Conservation (phyloP, 2,888 invertebrate species). For the Andricus quercusramuli region DNA sequence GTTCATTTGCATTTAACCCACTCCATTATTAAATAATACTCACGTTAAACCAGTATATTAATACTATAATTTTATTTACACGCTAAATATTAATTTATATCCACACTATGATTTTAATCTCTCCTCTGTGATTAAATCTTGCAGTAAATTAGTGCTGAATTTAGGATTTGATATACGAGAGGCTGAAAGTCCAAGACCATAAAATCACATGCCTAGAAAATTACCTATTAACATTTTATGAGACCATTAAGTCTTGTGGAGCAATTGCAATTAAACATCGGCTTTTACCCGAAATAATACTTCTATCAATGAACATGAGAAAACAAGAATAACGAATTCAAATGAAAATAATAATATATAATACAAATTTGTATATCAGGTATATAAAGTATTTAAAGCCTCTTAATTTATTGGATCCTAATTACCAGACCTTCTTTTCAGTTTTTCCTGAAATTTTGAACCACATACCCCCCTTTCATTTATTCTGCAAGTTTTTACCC, state of each 20-base stretch:
- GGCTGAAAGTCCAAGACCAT: constrained; percentile 1
- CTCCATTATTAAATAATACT: too few relatives aligned
- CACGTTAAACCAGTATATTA: neutral
- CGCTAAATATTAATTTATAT: neutral
- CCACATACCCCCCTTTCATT: too few relatives aligned
- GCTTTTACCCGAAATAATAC: neutral
- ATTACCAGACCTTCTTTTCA: too few relatives aligned
- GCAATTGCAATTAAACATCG: neutral
- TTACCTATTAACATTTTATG: neutral
- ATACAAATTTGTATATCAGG: too few relatives aligned
- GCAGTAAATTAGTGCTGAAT: constrained; percentile 11
- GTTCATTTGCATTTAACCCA: too few relatives aligned
- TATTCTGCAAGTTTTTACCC: too few relatives aligned
- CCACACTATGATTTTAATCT: neutral
- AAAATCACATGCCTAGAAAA: constrained; percentile 7
- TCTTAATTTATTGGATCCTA: too few relatives aligned
- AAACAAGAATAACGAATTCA: too few relatives aligned
- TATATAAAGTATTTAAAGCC: too few relatives aligned
- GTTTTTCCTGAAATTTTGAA: too few relatives aligned
- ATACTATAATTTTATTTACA: neutral
- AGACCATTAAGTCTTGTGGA: neutral
- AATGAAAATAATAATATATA: neutral
- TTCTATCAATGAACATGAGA: neutral
- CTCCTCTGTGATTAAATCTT: neutral
- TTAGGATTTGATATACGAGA: neutral